A percentile compares a stretch with the other conserved stretches of the same genome.
These are phyloP conservation scores for Lysiphlebus fabarum DNA, from an alignment of 1,140 invertebrate genomes.

Conservation along the genomic window DNA sequence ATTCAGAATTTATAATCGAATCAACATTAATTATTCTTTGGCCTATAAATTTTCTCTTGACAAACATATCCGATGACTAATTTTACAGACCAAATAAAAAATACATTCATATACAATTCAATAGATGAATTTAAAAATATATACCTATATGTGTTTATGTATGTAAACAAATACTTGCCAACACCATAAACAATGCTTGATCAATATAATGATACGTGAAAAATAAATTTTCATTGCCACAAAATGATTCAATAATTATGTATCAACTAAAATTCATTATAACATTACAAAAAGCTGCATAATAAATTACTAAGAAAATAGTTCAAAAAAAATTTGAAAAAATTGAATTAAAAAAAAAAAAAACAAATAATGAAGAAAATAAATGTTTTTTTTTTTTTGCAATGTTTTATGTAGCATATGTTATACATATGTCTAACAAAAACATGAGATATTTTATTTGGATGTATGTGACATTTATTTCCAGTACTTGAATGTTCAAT, in stretches of 20 bases:
- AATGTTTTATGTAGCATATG: too few relatives aligned
- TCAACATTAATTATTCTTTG: slow-evolving; percentile 33
- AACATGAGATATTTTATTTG: too few relatives aligned
- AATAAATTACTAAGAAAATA: neutral
- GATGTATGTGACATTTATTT: too few relatives aligned
- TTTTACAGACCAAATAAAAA: slow-evolving; percentile 13
- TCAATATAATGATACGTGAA: slow-evolving; percentile 7
- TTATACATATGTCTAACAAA: too few relatives aligned
- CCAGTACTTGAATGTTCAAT: too few relatives aligned
- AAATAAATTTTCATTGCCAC: slow-evolving; percentile 19
- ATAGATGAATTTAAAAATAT: slow-evolving; percentile 8
- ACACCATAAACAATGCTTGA: too few relatives aligned
- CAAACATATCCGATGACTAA: slow-evolving; percentile 1
- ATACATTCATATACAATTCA: slow-evolving; percentile 6
- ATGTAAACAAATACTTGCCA: neutral
- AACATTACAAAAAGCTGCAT: neutral
- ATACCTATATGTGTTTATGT: slow-evolving; percentile 9
- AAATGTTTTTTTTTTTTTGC: too few relatives aligned
- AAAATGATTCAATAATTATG: slow-evolving; percentile 16
- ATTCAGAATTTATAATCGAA: slow-evolving; percentile 30
- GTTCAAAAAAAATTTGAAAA: neutral
- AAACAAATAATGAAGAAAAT: too few relatives aligned
- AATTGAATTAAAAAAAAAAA: neutral
- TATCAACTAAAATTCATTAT: neutral
- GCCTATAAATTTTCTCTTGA: slow-evolving; percentile 25